Evolutionary conservation across 2,888 invertebrate species (phyloP).

Genomic region (Orthosia gothica): DNA sequence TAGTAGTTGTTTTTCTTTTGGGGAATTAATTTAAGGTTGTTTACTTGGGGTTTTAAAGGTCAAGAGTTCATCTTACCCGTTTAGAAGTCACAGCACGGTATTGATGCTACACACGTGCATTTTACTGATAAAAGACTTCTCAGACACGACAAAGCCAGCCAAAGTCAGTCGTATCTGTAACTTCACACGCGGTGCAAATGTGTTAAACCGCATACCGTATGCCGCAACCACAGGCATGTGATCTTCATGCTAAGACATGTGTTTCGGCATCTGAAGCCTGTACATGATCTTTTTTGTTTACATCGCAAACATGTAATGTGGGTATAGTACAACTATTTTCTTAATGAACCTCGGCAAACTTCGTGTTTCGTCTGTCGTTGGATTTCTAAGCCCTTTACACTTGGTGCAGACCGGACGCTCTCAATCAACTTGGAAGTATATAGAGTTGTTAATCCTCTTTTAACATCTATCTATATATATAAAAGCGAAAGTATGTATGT

Average conservation of each 20-base stretch:
- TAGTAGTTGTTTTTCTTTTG: constrained; percentile 19
- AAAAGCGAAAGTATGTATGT: no score
- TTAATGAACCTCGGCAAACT: no score
- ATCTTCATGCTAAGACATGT: constrained; percentile 44
- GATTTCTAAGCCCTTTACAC: no score
- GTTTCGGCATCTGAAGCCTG: constrained; percentile 49
- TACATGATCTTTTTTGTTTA: constrained; percentile 56
- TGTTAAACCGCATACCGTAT: constrained; percentile 55
- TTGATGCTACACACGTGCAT: neutral
- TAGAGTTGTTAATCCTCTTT: no score
- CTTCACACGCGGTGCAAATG: constrained; percentile 29
- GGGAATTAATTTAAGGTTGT: constrained; percentile 1
- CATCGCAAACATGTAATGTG: constrained; percentile 25
- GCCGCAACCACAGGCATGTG: constrained; percentile 38
- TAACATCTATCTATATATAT: no score
- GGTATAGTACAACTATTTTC: no score
- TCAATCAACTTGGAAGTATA: no score
- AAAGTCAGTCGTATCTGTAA: constrained; percentile 27
- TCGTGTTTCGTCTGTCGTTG: no score
- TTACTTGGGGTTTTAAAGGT: neutral
- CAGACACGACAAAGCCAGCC: neutral
- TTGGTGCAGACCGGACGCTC: no score
- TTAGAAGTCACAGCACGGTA: neutral
- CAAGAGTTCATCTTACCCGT: constrained; percentile 24
- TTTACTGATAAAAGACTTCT: neutral